Percentiles rank a stretch among this genome's conserved stretches.
Conservation (phyloP, 1,140 invertebrate species). For the Pseudomyrmex concolor region DNA sequence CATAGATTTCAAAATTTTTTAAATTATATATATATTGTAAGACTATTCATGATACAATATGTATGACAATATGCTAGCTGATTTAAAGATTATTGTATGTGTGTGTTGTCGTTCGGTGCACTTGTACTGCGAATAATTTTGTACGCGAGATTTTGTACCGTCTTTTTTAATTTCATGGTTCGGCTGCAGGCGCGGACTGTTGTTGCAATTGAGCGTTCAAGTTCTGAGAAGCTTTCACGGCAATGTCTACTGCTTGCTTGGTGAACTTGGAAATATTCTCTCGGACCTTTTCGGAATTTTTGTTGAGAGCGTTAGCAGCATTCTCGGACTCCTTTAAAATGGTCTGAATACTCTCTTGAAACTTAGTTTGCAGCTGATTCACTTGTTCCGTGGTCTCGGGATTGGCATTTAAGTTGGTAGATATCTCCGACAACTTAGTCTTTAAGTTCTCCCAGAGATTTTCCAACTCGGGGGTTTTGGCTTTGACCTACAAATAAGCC, state of each 20-base stretch:
- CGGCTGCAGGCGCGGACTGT: conserved; percentile 1
- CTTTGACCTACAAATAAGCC: conserved; percentile 71
- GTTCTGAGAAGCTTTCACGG: conserved; percentile 74
- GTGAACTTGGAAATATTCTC: conserved; percentile 78
- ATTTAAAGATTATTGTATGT: background rate
- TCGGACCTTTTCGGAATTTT: conserved; percentile 75
- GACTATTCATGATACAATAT: background rate
- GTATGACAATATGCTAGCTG: background rate
- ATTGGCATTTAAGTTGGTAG: conserved; percentile 71
- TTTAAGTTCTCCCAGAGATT: conserved; percentile 73
- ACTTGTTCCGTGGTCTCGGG: conserved; percentile 76
- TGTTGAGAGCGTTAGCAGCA: conserved; percentile 67
- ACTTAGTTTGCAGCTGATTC: conserved; percentile 70
- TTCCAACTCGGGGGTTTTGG: conserved; percentile 76
- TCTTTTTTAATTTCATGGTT: conserved; percentile 15
- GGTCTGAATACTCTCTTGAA: conserved; percentile 74
- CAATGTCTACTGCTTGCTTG: conserved; percentile 78
- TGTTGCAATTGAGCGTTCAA: conserved; percentile 75
- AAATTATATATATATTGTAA: background rate
- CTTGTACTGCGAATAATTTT: background rate
- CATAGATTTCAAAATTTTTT: too few species aligned
- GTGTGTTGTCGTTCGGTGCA: background rate
- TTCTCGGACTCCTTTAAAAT: conserved; percentile 77
- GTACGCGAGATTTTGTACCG: too few species aligned
- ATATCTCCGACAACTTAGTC: conserved; percentile 69